Conservation (phyloP, 2,888 invertebrate genomes). For the Nephrotoma guestfalica region DNA sequence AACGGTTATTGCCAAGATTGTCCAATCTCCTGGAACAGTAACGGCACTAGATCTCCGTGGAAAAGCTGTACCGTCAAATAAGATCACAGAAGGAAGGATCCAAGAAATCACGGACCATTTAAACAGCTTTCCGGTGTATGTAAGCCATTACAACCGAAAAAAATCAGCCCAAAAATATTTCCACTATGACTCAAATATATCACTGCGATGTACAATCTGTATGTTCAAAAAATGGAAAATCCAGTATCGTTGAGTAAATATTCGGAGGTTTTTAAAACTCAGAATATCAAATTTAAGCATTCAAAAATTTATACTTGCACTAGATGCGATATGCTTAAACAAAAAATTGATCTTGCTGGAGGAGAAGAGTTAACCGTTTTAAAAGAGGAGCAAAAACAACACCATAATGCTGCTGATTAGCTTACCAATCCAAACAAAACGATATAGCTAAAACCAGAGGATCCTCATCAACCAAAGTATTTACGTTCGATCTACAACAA, state of each 20-base stretch:
- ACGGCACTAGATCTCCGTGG: slow-evolving; percentile 9
- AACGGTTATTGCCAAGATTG: slow-evolving; percentile 12
- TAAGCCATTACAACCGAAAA: slow-evolving; percentile 7
- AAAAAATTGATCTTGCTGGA: slow-evolving; percentile 11
- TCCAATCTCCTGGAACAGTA: background rate
- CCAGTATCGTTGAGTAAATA: slow-evolving; percentile 8
- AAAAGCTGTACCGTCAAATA: slow-evolving; percentile 7
- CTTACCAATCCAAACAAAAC: slow-evolving; percentile 10
- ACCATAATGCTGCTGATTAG: slow-evolving; percentile 11
- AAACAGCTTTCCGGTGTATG: slow-evolving; percentile 7
- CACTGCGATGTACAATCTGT: slow-evolving; percentile 10
- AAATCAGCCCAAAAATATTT: slow-evolving; percentile 8
- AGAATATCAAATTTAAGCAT: slow-evolving; percentile 12
- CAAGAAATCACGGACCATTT: slow-evolving; percentile 8
- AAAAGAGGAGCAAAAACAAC: slow-evolving; percentile 7
- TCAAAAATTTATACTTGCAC: slow-evolving; percentile 9
- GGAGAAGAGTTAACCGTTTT: background rate
- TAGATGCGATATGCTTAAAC: slow-evolving; percentile 9
- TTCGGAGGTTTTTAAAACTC: no score
- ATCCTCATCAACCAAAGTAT: slow-evolving; percentile 9
- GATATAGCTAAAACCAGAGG: slow-evolving; percentile 10
- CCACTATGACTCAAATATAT: background rate
- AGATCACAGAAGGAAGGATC: slow-evolving; percentile 4
- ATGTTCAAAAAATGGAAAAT: slow-evolving; percentile 6
- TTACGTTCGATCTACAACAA: slow-evolving; percentile 12